Conservation (phyloP, 23 tunicate species). For the Clavelina lepadiformis region DNA sequence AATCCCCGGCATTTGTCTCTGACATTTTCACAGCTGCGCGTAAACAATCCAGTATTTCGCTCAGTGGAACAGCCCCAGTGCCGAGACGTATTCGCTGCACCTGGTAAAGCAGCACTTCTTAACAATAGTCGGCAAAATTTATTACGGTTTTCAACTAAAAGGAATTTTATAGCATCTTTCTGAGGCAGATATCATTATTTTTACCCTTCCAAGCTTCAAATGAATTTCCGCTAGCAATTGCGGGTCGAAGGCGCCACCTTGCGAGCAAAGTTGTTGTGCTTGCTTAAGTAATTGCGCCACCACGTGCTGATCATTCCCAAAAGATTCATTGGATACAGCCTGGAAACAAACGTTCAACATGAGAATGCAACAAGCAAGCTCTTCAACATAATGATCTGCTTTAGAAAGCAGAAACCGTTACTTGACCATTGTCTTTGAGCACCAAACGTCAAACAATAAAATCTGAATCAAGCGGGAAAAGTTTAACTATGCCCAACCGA, state of each 20-base stretch:
- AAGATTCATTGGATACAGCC: slow-evolving; percentile 4
- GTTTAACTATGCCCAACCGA: too few species aligned
- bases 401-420: too few species aligned
- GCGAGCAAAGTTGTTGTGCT: slow-evolving; percentile 49
- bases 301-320: slow-evolving; percentile 31
- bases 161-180: too few species aligned
- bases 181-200: too few species aligned
- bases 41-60: slow-evolving; percentile 5
- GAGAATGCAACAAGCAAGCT: too few species aligned
- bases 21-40: slow-evolving; percentile 14
- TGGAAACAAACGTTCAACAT: too few species aligned
- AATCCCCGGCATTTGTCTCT: slow-evolving; percentile 7
- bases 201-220: slow-evolving; percentile 60
- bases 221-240: slow-evolving; percentile 67
- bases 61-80: slow-evolving; percentile 1
- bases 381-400: too few species aligned
- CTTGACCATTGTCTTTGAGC: too few species aligned
- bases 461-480: too few species aligned
- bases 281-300: slow-evolving; percentile 44
- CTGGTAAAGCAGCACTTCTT: slow-evolving; percentile 9
- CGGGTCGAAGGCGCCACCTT: slow-evolving; percentile 25
- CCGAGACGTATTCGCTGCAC: slow-evolving; percentile 24
- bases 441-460: too few species aligned
- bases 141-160: too few species aligned
- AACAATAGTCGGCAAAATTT: too few species aligned